These are phyloP conservation scores for Rhagonycha lutea DNA, from an alignment of 2,888 invertebrate species.

Conservation along the genomic window DNA sequence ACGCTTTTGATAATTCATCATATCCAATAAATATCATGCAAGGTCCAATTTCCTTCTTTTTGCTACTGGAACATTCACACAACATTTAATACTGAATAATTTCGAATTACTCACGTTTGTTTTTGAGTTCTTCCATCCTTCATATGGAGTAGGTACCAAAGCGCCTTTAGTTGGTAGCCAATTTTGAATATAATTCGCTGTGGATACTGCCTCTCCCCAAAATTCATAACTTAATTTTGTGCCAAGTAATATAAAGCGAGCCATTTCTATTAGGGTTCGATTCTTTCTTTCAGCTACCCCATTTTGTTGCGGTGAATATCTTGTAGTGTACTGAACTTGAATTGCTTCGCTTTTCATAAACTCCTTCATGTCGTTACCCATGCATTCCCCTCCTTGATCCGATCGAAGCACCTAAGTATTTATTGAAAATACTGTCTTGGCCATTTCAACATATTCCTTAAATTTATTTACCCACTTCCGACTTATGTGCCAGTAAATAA, in stretches of 20 bases:
- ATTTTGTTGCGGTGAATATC: slow-evolving; percentile 40
- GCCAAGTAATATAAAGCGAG: slow-evolving; percentile 13
- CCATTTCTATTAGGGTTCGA: slow-evolving; percentile 32
- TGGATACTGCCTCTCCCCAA: neutral
- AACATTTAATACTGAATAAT: neutral
- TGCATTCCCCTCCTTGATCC: slow-evolving; percentile 40
- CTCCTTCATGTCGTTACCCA: slow-evolving; percentile 4
- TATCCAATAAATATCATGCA: neutral
- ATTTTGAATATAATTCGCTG: neutral
- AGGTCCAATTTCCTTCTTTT: neutral
- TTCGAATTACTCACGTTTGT: too few species aligned
- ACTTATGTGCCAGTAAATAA: too few species aligned
- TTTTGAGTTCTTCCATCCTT: neutral
- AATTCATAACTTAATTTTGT: neutral
- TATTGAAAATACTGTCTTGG: slow-evolving; percentile 24
- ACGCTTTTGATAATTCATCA: neutral
- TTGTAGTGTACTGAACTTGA: slow-evolving; percentile 26
- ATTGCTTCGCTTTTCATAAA: slow-evolving; percentile 38
- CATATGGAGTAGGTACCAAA: neutral
- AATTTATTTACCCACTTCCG: neutral
- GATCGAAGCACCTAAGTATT: slow-evolving; percentile 32
- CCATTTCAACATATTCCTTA: slow-evolving; percentile 28
- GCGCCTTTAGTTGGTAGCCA: neutral
- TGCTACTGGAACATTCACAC: neutral
- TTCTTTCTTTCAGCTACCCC: slow-evolving; percentile 37